phyloP scores from a whole-genome alignment of 2,888 invertebrate species.

The Pseudeuparius sepicola region DNA sequence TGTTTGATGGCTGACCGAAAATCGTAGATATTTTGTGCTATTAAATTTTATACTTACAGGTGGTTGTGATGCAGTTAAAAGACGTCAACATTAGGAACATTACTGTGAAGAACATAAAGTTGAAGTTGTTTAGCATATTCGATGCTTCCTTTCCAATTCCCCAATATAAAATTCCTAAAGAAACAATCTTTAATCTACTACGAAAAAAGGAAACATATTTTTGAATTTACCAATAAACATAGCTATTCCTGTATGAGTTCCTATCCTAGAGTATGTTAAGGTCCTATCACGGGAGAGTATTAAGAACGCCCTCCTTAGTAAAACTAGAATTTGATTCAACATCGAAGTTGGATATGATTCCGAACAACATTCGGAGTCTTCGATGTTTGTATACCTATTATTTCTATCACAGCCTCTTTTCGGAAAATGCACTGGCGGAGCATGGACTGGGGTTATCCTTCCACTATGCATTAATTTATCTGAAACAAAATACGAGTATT shows the following conservation, averaged over 20 bases:
- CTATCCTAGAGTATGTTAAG: conserved; percentile 64
- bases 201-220: background rate
- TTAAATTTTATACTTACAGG: conserved; percentile 66
- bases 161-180: conserved; percentile 63
- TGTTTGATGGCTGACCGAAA: too few relatives aligned
- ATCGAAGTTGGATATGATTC: conserved; percentile 47
- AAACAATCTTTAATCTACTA: conserved; percentile 1
- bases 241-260: conserved; percentile 73
- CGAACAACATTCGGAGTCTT: conserved; percentile 25
- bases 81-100: conserved; percentile 94
- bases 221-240: conserved; percentile 50
- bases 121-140: conserved; percentile 75
- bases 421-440: conserved; percentile 35
- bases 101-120: conserved; percentile 81
- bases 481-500: conserved; percentile 27
- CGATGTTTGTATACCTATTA: conserved; percentile 12
- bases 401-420: conserved; percentile 19
- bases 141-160: conserved; percentile 80
- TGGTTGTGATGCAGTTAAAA: conserved; percentile 79
- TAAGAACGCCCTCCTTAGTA: conserved; percentile 53
- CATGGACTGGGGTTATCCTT: conserved; percentile 44
- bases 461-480: conserved; percentile 45
- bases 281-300: conserved; percentile 61
- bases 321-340: conserved; percentile 46
- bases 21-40: too few relatives aligned